phyloP scores from a whole-genome alignment of 2,797 vertebrate species.

The Rhinatrema bivittatum region DNA sequence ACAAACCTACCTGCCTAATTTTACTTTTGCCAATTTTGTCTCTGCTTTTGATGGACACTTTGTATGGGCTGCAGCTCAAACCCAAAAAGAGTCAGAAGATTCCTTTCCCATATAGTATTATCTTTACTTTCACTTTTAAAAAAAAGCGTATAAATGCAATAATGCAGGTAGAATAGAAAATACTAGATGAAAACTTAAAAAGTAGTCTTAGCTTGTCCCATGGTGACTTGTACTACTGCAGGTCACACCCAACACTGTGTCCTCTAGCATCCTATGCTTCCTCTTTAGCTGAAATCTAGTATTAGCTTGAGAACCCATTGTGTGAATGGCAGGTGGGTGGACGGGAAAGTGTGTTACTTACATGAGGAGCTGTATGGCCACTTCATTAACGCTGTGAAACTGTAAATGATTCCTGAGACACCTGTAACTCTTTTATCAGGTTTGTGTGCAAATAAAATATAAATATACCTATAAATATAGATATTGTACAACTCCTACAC shows the following conservation, averaged over 20 bases:
- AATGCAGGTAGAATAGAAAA: conserved; percentile 63
- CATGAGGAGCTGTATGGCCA: conserved; percentile 50
- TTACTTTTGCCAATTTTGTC: conserved; percentile 48
- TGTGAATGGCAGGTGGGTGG: conserved; percentile 48
- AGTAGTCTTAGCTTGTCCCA: conserved; percentile 59
- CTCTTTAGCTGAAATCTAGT: conserved; percentile 52
- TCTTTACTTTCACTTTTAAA: conserved; percentile 52
- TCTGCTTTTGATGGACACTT: conserved; percentile 55
- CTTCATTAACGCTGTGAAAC: conserved; percentile 51
- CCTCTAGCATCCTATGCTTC: conserved; percentile 47
- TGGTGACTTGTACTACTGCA: conserved; percentile 54
- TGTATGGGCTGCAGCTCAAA: conserved; percentile 54
- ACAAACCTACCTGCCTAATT: conserved; percentile 39
- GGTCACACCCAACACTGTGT: conserved; percentile 45
- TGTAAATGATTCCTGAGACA: conserved; percentile 51
- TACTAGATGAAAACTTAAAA: conserved; percentile 55
- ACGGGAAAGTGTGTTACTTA: conserved; percentile 43
- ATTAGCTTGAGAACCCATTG: conserved; percentile 53
- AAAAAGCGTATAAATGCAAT: conserved; percentile 71
- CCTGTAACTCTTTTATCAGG: conserved; percentile 52
- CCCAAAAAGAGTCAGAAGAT: conserved; percentile 50
- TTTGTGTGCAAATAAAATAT: conserved; percentile 57
- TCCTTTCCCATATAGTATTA: conserved; percentile 53
- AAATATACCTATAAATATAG: conserved; percentile 30
- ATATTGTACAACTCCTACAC: conserved; percentile 36